phyloP scores from a whole-genome alignment of 2,113 vertebrate genomes.

The Thymallus thymallus region DNA sequence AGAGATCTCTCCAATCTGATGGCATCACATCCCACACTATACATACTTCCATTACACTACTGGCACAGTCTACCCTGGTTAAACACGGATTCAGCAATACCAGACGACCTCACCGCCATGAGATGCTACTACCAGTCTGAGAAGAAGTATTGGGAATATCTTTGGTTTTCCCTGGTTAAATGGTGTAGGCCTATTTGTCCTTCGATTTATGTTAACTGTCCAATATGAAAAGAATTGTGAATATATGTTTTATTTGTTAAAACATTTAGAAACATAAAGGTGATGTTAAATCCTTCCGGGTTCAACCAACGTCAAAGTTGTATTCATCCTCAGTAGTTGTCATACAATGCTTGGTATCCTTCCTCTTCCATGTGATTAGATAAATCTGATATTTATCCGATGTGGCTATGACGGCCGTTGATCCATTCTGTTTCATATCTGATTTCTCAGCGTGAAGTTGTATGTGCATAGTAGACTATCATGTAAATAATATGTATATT shows the following conservation, averaged over 20 bases:
- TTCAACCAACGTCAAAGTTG: constrained; percentile 6
- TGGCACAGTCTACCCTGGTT: constrained; percentile 50
- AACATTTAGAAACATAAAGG: constrained; percentile 1
- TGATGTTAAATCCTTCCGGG: constrained; percentile 20
- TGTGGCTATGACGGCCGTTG: constrained; percentile 8
- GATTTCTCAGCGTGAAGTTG: constrained; percentile 54
- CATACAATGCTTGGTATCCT: constrained; percentile 7
- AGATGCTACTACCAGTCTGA: constrained; percentile 2
- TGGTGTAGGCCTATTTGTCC: neutral
- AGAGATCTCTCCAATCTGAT: constrained; percentile 84
- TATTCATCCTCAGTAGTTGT: constrained; percentile 26
- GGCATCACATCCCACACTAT: neutral
- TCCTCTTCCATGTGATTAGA: neutral
- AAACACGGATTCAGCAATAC: constrained; percentile 15
- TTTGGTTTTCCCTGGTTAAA: neutral
- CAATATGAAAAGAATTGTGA: constrained; percentile 35
- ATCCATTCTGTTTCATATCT: constrained; percentile 38
- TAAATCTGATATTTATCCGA: constrained; percentile 7
- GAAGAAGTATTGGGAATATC: constrained; percentile 12
- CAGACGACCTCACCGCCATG: constrained; percentile 25
- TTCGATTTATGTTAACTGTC: constrained; percentile 6
- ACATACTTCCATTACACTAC: constrained; percentile 21
- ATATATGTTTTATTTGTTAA: constrained; percentile 26
- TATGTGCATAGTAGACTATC: constrained; percentile 79
- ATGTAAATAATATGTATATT: constrained; percentile 85